Evolutionary conservation across 2,113 vertebrate genomes (phyloP).

Genomic region (Myotis davidii): DNA sequence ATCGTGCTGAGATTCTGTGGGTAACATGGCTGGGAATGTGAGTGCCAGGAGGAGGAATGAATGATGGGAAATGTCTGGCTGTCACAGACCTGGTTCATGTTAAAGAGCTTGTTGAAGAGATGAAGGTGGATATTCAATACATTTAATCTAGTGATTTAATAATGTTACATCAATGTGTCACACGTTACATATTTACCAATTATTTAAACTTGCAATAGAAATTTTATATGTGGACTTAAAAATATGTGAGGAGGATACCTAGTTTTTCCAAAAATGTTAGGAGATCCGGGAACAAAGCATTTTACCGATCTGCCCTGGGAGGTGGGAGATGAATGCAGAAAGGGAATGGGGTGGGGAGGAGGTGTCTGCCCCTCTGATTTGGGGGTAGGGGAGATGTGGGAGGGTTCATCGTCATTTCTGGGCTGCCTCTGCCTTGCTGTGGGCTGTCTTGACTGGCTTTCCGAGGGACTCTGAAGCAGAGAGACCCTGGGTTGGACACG

Average conservation of each 20-base stretch:
- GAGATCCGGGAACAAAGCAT: not conserved
- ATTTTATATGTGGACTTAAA: not conserved
- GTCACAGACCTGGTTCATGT: not conserved
- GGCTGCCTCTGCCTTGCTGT: not conserved
- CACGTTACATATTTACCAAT: slow-evolving; percentile 5
- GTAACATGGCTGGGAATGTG: not conserved
- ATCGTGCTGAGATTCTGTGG: not conserved
- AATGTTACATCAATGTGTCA: not conserved
- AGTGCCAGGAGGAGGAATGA: not conserved
- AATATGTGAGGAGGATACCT: not conserved
- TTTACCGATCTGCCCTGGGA: not conserved
- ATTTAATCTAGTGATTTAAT: not conserved
- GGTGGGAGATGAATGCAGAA: not conserved
- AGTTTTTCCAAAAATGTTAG: not conserved
- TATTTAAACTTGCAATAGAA: slow-evolving; percentile 20
- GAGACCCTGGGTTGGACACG: not conserved
- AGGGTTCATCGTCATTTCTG: not conserved
- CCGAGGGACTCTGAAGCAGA: not conserved
- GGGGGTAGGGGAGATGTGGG: no score
- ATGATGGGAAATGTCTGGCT: not conserved
- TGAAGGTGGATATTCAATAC: not conserved
- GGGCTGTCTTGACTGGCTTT: not conserved
- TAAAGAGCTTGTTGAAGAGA: not conserved
- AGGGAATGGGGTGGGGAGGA: accelerated
- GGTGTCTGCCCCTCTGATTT: accelerated